These are phyloP conservation scores for Drosophila oshimai DNA, from an alignment of 1,140 invertebrate species.

Conservation along the genomic window DNA sequence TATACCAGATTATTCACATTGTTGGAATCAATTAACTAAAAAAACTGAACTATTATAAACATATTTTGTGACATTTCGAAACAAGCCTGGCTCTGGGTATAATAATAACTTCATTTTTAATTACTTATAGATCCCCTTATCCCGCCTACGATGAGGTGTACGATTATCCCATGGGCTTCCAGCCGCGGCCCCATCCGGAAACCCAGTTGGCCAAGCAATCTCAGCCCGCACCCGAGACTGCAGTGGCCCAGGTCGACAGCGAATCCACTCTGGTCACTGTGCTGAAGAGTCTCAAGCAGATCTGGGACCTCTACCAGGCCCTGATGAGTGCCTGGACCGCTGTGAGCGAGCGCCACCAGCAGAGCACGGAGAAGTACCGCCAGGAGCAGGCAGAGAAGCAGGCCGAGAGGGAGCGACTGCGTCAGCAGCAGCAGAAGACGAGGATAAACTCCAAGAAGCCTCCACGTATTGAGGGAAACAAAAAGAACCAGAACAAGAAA, in stretches of 20 bases:
- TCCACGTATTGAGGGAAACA: constrained; percentile 45
- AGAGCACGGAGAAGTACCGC: constrained; percentile 48
- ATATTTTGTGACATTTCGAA: too few species aligned
- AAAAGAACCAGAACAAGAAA: constrained; percentile 55
- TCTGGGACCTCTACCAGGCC: constrained; percentile 78
- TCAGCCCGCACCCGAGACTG: not conserved
- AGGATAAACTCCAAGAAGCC: constrained; percentile 73
- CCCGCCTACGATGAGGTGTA: constrained; percentile 61
- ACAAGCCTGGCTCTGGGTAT: too few species aligned
- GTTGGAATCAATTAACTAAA: too few species aligned
- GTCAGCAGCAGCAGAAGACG: constrained; percentile 55
- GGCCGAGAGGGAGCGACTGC: constrained; percentile 50
- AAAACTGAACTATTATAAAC: too few species aligned
- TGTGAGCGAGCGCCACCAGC: constrained; percentile 59
- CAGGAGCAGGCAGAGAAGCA: constrained; percentile 53
- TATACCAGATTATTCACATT: too few species aligned
- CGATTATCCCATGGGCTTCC: constrained; percentile 68
- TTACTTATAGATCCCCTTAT: constrained; percentile 26
- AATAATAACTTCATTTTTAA: not conserved
- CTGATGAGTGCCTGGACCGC: constrained; percentile 62
- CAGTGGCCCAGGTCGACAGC: not conserved
- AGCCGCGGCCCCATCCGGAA: constrained; percentile 38
- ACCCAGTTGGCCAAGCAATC: constrained; percentile 34
- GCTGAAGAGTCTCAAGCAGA: constrained; percentile 65
- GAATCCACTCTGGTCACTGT: constrained; percentile 60